Evolutionary conservation across 2,888 invertebrate genomes (phyloP), one percentile per base, ranked within the genome.

Genomic region (Myathropa florea): DNA sequence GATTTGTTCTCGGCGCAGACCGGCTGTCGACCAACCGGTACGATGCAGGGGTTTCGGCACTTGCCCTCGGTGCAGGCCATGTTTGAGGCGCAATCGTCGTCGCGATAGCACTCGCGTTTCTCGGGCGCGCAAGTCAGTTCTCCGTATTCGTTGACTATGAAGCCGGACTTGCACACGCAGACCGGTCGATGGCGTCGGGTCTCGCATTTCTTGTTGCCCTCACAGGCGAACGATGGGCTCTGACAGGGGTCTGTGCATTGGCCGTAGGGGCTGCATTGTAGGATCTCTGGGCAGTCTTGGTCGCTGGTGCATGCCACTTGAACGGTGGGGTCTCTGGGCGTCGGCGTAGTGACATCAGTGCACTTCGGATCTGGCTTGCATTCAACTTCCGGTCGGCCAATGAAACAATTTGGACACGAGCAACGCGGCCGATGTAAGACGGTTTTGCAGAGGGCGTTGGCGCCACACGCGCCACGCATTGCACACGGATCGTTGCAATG

Each of bases 401-500:
- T 94, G 93, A 97, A 96, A 92, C 97, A 98, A 92, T 96, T 96
- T 70, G 97, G 97, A 91, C 98, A 98, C 80, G 96, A 96, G 93
- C 98, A 98, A 90, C 96, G 95, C 63, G 97, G 96, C 91, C 96
- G 95, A 93, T 98, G 98, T 92, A 96, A 94, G 88, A 97, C 95
- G 82, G 97, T 96, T 91, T 95, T 96, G 93, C 98, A 98, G 88
- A 97, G 94, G 88, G 98, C 97, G 93, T 97, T 97, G 91, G 95
- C 95, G 89, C 98, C 98, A 93, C 98, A 98, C 89, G 96, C 96
- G 90, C 96, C 97, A 90, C 97, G 95, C 91, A 97, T 94, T 91
- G 95, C 95, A 94, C 98, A 98, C 89, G 97, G 98, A 93, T 98
- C 97, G 93, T 96, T 95, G 93, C 98, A 98, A 94, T 96, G 96